Evolutionary conservation across 2,113 vertebrate genomes (phyloP), one percentile per base, ranked within the genome.

Genomic region (Pachycephala philippinensis): DNA sequence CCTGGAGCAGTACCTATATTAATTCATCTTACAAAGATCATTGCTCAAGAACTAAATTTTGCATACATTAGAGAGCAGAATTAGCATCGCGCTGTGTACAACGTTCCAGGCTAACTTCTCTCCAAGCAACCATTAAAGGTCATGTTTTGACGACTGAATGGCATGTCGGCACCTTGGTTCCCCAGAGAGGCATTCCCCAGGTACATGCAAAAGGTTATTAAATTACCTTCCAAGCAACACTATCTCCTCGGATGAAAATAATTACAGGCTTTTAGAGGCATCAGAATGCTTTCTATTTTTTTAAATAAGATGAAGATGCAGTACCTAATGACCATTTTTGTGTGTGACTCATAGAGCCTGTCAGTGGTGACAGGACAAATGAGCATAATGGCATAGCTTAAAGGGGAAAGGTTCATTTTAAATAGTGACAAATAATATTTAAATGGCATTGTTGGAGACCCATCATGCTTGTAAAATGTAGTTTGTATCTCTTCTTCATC

Each of bases 161-260:
- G 99, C 99, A 99, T 99, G 98, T 99, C 98, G 98, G 99, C 99
- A 99, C 99, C 99, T 99, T 99, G 98, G 98, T 98, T 99, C 99
- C 99, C 99, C 97, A 96, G 99, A 99, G 99, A 98, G 98, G 99
- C 98, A 98, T 98, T 99, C 99, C 99, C 99, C 99, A 99, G 99
- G 99, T 99, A 99, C 99, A 99, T 98, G 99, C 99, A 98, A 99
- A 99, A 99, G 99, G 99, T 99, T 99, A 99, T 99, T 98, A 99
- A 99, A 99, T 99, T 99, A 99, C 99, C 99, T 99, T 99, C 98
- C 94, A 97, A 98, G 98, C 98, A 98, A 98, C 98, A 98, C 98
- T 98, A 99, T 99, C 98, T 99, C 98, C 98, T 99, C 94, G 97
- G 98, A 99, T 99, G 99, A 99, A 99, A 99, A 99, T 99, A 99